Conservation (phyloP, 1,140 invertebrate genomes). For the Temnothorax longispinosus region DNA sequence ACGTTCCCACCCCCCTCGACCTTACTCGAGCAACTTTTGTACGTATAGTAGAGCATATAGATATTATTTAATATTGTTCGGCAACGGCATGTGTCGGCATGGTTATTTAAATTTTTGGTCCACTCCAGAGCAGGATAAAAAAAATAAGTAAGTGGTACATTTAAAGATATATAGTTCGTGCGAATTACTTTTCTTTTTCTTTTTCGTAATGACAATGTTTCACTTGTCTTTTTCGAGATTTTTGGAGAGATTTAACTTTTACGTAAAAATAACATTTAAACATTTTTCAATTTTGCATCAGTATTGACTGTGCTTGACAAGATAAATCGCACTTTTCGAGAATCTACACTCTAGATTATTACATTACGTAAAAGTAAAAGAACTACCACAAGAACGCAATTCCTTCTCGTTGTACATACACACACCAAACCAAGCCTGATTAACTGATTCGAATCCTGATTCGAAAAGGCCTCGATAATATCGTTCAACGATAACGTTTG, state of each 20-base stretch:
- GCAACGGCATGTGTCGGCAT: constrained; percentile 48
- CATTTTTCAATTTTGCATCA: background rate
- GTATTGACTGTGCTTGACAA: background rate
- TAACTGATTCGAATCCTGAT: background rate
- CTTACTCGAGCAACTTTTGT: constrained; percentile 28
- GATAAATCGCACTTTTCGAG: background rate
- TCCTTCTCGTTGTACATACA: background rate
- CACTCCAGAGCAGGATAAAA: background rate
- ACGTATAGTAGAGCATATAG: constrained; percentile 31
- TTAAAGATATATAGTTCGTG: background rate
- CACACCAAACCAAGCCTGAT: background rate
- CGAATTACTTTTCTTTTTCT: background rate
- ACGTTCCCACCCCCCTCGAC: background rate
- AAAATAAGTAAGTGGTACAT: background rate
- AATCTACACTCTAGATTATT: background rate
- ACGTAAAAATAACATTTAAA: background rate
- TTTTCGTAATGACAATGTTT: background rate
- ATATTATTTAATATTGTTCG: constrained; percentile 34
- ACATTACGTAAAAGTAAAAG: constrained; percentile 13
- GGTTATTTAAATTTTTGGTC: constrained; percentile 6
- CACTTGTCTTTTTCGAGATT: background rate
- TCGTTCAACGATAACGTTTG: constrained; percentile 31
- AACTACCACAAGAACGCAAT: background rate
- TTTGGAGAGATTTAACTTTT: background rate
- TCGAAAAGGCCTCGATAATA: background rate